phyloP scores from a whole-genome alignment of 2,888 invertebrate species.

The Podabrus alpinus region DNA sequence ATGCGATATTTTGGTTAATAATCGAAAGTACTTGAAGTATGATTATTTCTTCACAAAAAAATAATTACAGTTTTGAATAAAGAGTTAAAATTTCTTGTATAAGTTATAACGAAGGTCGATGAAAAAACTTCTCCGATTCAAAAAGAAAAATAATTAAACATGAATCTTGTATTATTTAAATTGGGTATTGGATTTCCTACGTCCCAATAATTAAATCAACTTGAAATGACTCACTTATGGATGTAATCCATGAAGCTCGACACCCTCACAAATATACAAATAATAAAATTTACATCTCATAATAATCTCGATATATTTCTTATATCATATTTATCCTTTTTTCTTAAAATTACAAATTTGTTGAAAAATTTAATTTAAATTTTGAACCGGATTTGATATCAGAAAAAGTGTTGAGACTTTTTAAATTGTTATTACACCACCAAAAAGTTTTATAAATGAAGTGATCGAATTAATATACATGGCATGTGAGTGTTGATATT shows the following conservation, averaged over 20 bases:
- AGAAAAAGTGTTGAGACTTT: not conserved
- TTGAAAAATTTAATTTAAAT: not conserved
- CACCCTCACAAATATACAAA: constrained; percentile 38
- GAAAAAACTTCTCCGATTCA: not conserved
- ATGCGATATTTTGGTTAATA: not conserved
- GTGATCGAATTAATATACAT: constrained; percentile 23
- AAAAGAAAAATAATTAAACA: not conserved
- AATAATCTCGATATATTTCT: not conserved
- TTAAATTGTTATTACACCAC: not conserved
- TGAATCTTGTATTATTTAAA: not conserved
- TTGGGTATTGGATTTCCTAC: not conserved
- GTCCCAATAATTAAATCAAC: constrained; percentile 41
- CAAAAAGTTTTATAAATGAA: constrained; percentile 11
- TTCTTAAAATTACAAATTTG: not conserved
- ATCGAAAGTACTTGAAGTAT: not conserved
- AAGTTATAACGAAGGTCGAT: not conserved
- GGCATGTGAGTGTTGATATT: constrained; percentile 16
- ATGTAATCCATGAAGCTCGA: constrained; percentile 45
- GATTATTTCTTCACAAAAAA: not conserved
- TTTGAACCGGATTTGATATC: not conserved
- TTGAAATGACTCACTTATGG: constrained; percentile 39
- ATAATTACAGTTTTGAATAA: not conserved
- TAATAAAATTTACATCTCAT: not conserved
- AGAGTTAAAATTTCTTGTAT: not conserved
- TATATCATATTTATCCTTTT: not conserved